Base-by-base conservation (phyloP, 2,888 invertebrate genomes). In the Lochmaea crataegi region DNA sequence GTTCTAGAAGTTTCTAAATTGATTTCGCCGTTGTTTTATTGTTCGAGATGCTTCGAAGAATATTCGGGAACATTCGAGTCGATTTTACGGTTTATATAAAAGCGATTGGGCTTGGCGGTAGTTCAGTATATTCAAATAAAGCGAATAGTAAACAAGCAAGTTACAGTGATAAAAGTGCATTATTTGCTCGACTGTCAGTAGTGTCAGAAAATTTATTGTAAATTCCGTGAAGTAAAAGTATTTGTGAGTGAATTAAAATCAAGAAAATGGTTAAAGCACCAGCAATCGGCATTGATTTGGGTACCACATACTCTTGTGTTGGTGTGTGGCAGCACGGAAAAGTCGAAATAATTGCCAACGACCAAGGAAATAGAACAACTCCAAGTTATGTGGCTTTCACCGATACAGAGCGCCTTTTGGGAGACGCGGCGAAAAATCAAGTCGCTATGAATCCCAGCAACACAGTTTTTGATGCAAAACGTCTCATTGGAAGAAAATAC, bases 251-350 rank as follows among this genome's bases (percentile, higher is more conserved):
- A 32, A 41, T 38, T 41, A 41, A 16, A 51, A 61, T 41, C 41
- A 61, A 61, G 16, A 80, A 80, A 80, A 82, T 82, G 82, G 80
- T 80, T 72, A 82, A 89, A 83, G 83, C 86, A 80, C 89, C 90
- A 78, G 91, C 92, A 79, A 89, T 94, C 82, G 94, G 94, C 81
- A 96, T 94, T 81, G 94, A 94, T 89, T 89, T 96, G 84, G 96
- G 96, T 81, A 96, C 96, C 51, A 96, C 96, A 9, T 96, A 93
- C 87, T 95, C 95, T 69, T 94, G 94, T 84, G 94, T 94, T 66
- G 94, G 92, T 61, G 93, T 94, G 22, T 95, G 93, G 88, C 93
- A 94, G 82, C 91, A 94, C 83, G 93, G 94, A 70, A 94, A 94
- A 85, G 94, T 94, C 80, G 94, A 95, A 85, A 94, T 95, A 78